These are phyloP conservation scores for Pterostichus madidus DNA, from an alignment of 2,888 invertebrate species.

Conservation along the genomic window DNA sequence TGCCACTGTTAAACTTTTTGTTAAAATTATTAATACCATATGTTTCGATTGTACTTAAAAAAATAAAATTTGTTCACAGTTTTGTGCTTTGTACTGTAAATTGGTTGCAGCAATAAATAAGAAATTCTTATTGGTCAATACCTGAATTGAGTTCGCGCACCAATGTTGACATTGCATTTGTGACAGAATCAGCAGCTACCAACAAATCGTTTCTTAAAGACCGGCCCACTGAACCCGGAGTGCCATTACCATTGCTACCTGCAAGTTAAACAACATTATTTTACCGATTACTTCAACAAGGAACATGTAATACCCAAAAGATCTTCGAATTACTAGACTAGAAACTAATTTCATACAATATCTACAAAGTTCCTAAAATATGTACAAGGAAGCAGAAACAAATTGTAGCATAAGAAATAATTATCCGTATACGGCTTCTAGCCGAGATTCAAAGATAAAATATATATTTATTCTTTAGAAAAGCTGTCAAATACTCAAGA, in stretches of 20 bases:
- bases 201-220: constrained; percentile 92
- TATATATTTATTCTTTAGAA: too few relatives aligned
- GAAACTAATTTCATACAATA: constrained; percentile 3
- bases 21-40: constrained; percentile 30
- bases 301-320: too few relatives aligned
- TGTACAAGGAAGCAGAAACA: constrained; percentile 33
- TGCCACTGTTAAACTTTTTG: neutral
- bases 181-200: constrained; percentile 97
- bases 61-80: neutral
- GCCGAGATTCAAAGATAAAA: neutral
- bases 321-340: too few relatives aligned
- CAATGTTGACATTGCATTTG: constrained; percentile 98
- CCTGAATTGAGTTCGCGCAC: constrained; percentile 97
- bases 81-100: constrained; percentile 27
- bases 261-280: constrained; percentile 27
- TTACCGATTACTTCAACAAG: too few relatives aligned
- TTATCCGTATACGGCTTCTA: neutral
- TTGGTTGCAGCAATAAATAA: constrained; percentile 62
- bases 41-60: constrained; percentile 37
- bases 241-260: constrained; percentile 75
- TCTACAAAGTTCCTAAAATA: constrained; percentile 8
- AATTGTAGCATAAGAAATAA: neutral
- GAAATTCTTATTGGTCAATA: constrained; percentile 77
- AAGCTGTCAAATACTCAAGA: too few relatives aligned
- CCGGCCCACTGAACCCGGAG: constrained; percentile 78